Base-by-base conservation (phyloP, 92 coral and sea anemone genomes). In the Heteractis magnifica region DNA sequence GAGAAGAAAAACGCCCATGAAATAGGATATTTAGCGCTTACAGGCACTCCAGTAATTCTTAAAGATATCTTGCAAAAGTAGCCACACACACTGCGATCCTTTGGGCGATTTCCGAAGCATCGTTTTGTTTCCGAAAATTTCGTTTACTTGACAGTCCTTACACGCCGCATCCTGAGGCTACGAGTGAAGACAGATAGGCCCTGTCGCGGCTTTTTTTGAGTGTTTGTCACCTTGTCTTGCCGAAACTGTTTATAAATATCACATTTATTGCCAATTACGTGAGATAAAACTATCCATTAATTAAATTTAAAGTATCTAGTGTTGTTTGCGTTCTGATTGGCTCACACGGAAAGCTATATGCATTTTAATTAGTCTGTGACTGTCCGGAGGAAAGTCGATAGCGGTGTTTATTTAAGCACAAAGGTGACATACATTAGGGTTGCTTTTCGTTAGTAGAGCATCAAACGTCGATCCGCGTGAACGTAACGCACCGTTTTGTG, bases 201-300 rank as follows among this genome's bases (percentile, higher is more conserved):
- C 94, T 79, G 84, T 71, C 89, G 92, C 94, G 98, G 94, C 95
- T 77, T 92, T 90, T 91, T 93, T 93, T 83, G 87, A 84, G 91
- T 88, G 87, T 81, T 91, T 92, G 89, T 92, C 98, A 93, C 94
- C 92, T 87, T 90, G 92, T 85, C 98, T 92, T 91, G 90, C 98
- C 94, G 99, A 92, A 90, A 87, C 92, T 92, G 94, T 87, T 93
- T 88, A 90, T 90, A 88, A 88, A 93, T 97, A 92, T 97, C 98
- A 97, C 95, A 93, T 93, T 93, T 92, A 93, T 93, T 89, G 95
- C 90, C 98, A 94, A 94, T 97, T 97, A 97, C 89, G 84, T 79
- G 72, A 97, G 98, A 97, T 95, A 94, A 94, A 93, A 90, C 91
- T 86, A 86, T 81, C 88, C 89, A 87, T 83, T 91, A 90, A 94